Evolutionary conservation across 2,113 vertebrate species (phyloP).

Genomic region (Baryphthengus martii): DNA sequence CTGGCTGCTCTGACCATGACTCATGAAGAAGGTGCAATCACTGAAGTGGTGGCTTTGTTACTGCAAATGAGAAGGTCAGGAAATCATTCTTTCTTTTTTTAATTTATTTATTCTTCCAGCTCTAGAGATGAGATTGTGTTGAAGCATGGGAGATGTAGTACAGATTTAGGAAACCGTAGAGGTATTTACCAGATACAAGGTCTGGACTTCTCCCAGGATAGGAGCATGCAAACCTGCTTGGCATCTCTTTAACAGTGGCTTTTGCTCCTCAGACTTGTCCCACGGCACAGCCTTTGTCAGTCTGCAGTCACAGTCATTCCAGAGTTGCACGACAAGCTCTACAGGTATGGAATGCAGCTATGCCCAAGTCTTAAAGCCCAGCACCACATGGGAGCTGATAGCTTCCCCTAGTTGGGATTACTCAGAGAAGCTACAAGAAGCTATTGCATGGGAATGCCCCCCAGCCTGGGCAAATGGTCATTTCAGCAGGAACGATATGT

Average conservation of each 20-base stretch:
- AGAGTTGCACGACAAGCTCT: neutral
- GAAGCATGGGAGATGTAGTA: neutral
- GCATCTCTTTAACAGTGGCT: neutral
- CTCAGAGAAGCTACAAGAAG: neutral
- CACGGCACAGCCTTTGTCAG: neutral
- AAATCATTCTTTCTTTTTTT: neutral
- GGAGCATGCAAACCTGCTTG: neutral
- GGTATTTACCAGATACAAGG: neutral
- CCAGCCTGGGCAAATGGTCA: neutral
- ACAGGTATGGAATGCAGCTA: neutral
- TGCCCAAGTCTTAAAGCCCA: neutral
- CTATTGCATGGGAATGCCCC: neutral
- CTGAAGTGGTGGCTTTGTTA: neutral
- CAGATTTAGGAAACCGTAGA: neutral
- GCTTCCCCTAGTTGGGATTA: neutral
- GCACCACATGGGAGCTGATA: neutral
- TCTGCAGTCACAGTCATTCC: accelerated
- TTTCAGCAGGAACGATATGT: neutral
- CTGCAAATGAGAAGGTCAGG: neutral
- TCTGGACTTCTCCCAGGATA: neutral
- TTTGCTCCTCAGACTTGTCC: neutral
- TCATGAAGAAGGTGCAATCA: neutral
- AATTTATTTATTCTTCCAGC: neutral
- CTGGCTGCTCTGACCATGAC: neutral
- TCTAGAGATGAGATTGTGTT: accelerated